A percentile compares a stretch with the other conserved stretches of the same genome.
Conservation (phyloP, 2,797 vertebrate genomes). For the Tapera naevia region DNA sequence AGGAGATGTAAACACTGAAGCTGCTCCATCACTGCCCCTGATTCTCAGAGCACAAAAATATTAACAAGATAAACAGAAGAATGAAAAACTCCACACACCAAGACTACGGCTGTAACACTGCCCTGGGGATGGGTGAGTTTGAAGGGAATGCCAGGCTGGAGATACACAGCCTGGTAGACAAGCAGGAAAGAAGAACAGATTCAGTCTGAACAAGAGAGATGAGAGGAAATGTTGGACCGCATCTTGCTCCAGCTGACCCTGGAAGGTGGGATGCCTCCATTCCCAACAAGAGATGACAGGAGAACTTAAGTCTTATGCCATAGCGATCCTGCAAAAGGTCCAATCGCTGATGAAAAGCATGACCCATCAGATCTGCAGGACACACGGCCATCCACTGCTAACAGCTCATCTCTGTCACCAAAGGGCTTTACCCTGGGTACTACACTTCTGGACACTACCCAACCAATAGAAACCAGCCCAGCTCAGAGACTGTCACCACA, state of each 20-base stretch:
- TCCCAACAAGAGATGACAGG: neutral
- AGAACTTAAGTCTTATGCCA: neutral
- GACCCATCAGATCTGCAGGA: neutral
- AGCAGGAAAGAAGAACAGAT: neutral
- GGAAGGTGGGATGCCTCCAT: neutral
- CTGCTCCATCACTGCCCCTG: neutral
- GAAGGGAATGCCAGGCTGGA: conserved; percentile 2
- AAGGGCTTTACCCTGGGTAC: neutral
- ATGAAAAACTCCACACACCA: conserved; percentile 49
- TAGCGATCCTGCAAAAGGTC: neutral
- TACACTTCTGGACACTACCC: neutral
- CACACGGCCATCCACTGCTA: neutral
- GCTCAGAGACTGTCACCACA: neutral
- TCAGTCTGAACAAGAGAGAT: neutral
- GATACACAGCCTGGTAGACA: neutral
- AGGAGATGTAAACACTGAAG: conserved; percentile 50
- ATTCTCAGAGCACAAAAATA: conserved; percentile 62
- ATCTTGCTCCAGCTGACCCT: neutral
- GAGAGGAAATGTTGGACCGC: neutral
- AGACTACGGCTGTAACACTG: neutral
- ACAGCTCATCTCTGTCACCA: fast-evolving
- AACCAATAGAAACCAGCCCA: neutral
- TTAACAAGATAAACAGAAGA: conserved; percentile 61
- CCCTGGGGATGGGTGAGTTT: neutral
- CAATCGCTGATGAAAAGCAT: neutral